Base-by-base conservation (phyloP, 2,888 invertebrate species). In the Acleris emargana region DNA sequence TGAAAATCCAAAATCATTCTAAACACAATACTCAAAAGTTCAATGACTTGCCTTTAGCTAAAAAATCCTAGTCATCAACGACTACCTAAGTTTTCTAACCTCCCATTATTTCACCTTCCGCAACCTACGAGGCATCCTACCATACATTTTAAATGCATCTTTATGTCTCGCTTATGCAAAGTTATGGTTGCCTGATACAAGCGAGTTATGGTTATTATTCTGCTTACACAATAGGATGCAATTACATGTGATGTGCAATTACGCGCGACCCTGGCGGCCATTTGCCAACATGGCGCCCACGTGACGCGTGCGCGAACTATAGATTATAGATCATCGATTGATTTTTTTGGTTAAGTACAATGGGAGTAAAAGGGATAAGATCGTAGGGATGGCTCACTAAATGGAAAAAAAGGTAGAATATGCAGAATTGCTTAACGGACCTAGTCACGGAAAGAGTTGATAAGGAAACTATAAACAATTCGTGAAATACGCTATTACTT, bases 151-250 rank as follows among this genome's bases (percentile, higher is more conserved):
- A 38, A 38, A 38, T 38, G 38, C 38, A 38, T 38, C 38, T 11
- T 61, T 47, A 54, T 22, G 54, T 54, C 32, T 18, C 47, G 45
- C 42, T 61, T 53, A 62, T 51, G 62, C 54, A 50, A 32, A 55
- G 9, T 62, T 60, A 52, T 52, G 51, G 45, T 18, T 58, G 57
- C 45, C 38, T 38, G 11, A 38, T 38, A 13, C 38, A 38, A 38
- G 32, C 32, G 38, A 13, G 38, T 38, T 38, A 38, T 38, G 38
- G 38, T 38, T 50, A 50, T 62, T 62, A 62, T 62, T 62, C 42
- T 50, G 49, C 50, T 62, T 62, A 17, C 62, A 62, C 62, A 62
- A 62, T 62, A 55, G 55, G 61, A 62, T 62, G 62, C 62, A 55
- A 62, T 62, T 51, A 62, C 62, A 47, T 49, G 51, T 43, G 59